These are phyloP conservation scores for Natrix natrix DNA, from an alignment of 2,797 vertebrate species.

Conservation along the genomic window DNA sequence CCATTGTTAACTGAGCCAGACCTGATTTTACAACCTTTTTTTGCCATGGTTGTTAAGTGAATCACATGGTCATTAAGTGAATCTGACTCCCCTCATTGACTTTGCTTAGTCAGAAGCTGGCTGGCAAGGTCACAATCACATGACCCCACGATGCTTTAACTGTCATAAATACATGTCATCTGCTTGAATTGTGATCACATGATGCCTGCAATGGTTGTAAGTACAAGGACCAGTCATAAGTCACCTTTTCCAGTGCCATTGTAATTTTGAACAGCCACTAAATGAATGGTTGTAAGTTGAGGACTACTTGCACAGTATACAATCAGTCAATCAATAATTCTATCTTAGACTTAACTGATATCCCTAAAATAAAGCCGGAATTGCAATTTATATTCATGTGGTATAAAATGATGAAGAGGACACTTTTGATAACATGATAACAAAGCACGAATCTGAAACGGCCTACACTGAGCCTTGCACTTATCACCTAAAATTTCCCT, in stretches of 20 bases:
- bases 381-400: not conserved
- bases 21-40: not conserved
- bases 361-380: not conserved
- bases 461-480: not conserved
- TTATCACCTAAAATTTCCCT: not conserved
- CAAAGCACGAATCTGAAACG: not conserved
- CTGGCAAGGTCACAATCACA: not conserved
- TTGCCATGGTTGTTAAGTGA: not conserved
- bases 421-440: not conserved
- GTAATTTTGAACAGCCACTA: not conserved
- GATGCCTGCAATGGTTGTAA: too few species aligned
- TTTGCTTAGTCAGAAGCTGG: not conserved
- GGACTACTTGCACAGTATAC: not conserved
- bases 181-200: too few species aligned
- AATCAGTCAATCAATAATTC: not conserved
- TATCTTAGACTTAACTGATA: not conserved
- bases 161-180: too few species aligned
- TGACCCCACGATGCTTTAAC: too few species aligned
- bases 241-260: too few species aligned
- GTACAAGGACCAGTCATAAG: too few species aligned
- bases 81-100: not conserved
- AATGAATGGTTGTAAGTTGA: not conserved
- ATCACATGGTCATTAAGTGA: not conserved
- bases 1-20: not conserved
- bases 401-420: not conserved